phyloP scores from a whole-genome alignment of 2,888 invertebrate genomes.

The Scelioninae gen. 1 region DNA sequence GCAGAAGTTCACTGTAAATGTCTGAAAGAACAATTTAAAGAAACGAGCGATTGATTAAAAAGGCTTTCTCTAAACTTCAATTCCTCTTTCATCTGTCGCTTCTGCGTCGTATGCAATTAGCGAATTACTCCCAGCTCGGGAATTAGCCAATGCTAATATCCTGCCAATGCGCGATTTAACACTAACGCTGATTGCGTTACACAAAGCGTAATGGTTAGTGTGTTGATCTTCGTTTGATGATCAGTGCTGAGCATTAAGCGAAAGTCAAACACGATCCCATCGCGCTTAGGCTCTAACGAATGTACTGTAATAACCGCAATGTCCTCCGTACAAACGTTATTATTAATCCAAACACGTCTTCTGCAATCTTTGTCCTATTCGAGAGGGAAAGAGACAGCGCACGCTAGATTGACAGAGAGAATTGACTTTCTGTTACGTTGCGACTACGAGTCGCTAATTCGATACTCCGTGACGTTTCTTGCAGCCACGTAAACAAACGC shows the following conservation, averaged over 20 bases:
- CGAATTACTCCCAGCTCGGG: constrained; percentile 51
- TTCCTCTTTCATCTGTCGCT: constrained; percentile 1
- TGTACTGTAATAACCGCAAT: constrained; percentile 59
- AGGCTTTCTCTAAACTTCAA: neutral
- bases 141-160: constrained; percentile 71
- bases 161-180: constrained; percentile 68
- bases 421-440: neutral
- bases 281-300: constrained; percentile 53
- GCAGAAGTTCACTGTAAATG: neutral
- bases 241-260: constrained; percentile 48
- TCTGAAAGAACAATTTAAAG: constrained; percentile 24
- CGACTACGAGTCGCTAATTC: constrained; percentile 3
- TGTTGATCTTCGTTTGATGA: constrained; percentile 66
- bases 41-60: constrained; percentile 23
- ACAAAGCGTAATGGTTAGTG: constrained; percentile 57
- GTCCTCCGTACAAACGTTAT: constrained; percentile 15
- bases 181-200: constrained; percentile 66
- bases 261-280: constrained; percentile 60
- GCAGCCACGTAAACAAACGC: constrained; percentile 16
- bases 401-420: no score
- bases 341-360: constrained; percentile 29
- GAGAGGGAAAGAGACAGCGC: neutral
- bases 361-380: neutral
- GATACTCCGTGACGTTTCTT: constrained; percentile 1
- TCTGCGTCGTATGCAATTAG: constrained; percentile 36